phyloP scores from a whole-genome alignment of 2,888 invertebrate genomes.

The Megalurothrips usitatus region DNA sequence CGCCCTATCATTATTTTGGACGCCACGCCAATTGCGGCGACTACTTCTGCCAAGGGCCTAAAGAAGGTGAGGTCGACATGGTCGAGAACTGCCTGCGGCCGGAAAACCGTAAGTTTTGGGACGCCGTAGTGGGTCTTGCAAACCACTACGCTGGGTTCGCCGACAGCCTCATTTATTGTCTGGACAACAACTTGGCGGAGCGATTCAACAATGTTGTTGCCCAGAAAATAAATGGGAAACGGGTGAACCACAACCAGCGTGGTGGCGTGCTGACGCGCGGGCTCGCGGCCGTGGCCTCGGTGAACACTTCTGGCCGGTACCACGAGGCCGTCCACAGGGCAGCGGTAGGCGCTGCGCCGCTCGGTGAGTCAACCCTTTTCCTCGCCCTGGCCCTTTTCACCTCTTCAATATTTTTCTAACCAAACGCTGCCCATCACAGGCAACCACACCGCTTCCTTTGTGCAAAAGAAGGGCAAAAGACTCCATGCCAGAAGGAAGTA shows the following conservation, averaged over 20 bases:
- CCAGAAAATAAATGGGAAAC: slow-evolving; percentile 43
- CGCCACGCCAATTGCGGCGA: slow-evolving; percentile 38
- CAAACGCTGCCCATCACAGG: no score
- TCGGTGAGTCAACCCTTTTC: no score
- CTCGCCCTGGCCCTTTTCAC: no score
- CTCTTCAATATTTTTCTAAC: no score
- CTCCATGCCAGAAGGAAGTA: no score
- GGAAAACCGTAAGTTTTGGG: slow-evolving; percentile 31
- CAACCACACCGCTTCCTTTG: no score
- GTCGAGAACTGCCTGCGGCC: background rate
- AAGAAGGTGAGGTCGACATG: slow-evolving; percentile 31
- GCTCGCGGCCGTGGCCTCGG: no score
- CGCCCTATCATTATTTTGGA: slow-evolving; percentile 40
- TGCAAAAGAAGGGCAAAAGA: no score
- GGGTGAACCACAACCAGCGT: slow-evolving; percentile 38
- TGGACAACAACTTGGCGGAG: slow-evolving; percentile 42
- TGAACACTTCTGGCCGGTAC: no score
- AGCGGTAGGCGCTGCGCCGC: no score
- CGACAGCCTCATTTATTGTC: slow-evolving; percentile 37
- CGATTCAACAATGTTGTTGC: slow-evolving; percentile 41
- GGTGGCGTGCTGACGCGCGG: no score
- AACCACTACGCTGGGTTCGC: slow-evolving; percentile 30
- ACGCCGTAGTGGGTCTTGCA: slow-evolving; percentile 28
- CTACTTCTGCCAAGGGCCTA: slow-evolving; percentile 35
- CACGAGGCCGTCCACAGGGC: no score